Evolutionary conservation across 2,797 vertebrate species (phyloP), one percentile per base, ranked within the genome.

Genomic region (Takifugu rubripes): DNA sequence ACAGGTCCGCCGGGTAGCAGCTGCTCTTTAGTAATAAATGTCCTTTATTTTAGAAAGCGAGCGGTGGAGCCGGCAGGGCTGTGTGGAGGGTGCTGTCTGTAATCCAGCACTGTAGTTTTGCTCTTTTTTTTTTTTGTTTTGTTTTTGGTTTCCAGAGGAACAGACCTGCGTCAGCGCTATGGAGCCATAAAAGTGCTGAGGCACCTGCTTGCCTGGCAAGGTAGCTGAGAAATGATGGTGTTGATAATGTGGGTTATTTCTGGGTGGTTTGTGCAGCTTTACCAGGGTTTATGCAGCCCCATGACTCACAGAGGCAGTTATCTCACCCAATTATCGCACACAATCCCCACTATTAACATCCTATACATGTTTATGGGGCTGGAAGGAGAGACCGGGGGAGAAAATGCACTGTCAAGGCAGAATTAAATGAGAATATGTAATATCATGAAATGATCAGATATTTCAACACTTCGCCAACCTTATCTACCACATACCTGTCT

Each of bases 221-320:
- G 75, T 70, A 52, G 78, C 64, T 56, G 58, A 80, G 79, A 64
- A 87, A 87, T 86, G 82, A 84, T 84, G 78, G 61, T 62, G 43
- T 72, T 74, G 81, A 82, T 83, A 81, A 74, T 65, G 54, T 60
- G 70, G 78, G 76, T 84, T 89, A 86, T 89, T 85, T 87, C 84
- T 85, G 73, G 76, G 79, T 76, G 86, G 85, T 89, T 90, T 89
- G 76, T 77, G 62, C 82, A 78, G 76, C 77, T 84, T 85, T 78
- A 21, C 73, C 66, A 61, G 56, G 68, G 77, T 80, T 77, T 53
- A 76, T 77, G 83, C 78, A 67, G 70, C 64, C 54, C 70, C 70
- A 76, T 79, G 81, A 79, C 76, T 78, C 80, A 80, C 63, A 74
- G 75, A 50, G 77, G 85, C 84, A 72, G 55, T 83, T 78, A 80